Base-by-base conservation (phyloP, 2,113 vertebrate species). In the Ophthalmolycus amberensis region DNA sequence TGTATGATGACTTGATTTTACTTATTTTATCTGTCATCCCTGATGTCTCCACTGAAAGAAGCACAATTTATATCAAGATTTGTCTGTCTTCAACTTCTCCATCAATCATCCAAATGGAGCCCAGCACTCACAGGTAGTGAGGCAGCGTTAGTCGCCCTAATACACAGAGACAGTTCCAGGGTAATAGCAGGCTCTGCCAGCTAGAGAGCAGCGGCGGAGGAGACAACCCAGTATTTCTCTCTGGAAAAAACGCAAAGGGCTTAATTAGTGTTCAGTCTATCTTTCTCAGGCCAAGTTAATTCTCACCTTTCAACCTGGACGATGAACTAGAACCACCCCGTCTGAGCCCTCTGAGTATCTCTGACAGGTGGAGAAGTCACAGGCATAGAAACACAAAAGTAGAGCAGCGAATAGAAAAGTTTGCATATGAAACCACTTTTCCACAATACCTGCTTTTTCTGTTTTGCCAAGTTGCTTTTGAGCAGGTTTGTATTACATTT, bases 251-350 rank as follows among this genome's bases (percentile, higher is more conserved):
- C 74, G 22, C 85, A 78, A 76, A 83, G 88, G 90, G 86, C 79
- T 86, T 92, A 69, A 92, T 92, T 91, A 91, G 82, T 38, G 81
- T 77, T 84, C 75, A 60, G 80, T 73, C 68, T 73, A 3, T 79
- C 73, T 67, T 69, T 88, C 82, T 50, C 48, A 52, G 63, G 83
- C 80, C 70, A 84, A 82, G 78, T 79, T 90, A 77, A 83, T 71
- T 58, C 62, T 89, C 77, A 92, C 90, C 86, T 91, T 91, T 91
- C 71, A 87, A 79, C 75, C 80, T 27, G 27, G 71, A 72, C 50
- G 71, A 77, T 81, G 82, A 86, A 75, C 90, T 72, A 72, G 75
- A 86, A 81, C 60, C 72, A 52, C 67, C 67, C 70, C 70, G 58
- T 71, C 66, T 80, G 68, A 79, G 64, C n/a, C 79, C 62, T 56